Conservation (phyloP, 2,797 vertebrate species). For the Manis crassicaudata region DNA sequence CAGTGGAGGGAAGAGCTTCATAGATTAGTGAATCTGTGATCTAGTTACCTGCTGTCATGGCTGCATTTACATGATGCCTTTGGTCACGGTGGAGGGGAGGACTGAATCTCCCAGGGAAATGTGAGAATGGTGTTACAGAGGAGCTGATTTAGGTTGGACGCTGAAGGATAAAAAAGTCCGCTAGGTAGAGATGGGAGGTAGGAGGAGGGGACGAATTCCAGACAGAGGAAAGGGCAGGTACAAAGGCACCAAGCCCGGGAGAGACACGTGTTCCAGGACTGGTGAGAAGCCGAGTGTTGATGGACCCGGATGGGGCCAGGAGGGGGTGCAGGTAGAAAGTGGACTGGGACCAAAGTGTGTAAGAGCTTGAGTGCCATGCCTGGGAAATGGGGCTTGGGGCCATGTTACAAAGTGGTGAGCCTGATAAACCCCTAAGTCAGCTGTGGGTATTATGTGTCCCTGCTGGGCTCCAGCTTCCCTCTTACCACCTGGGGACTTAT, state of each 20-base stretch:
- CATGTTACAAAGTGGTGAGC: not conserved
- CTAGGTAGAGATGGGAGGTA: not conserved
- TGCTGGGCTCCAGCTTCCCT: not conserved
- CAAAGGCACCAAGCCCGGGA: not conserved
- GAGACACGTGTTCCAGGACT: not conserved
- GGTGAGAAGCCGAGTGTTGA: not conserved
- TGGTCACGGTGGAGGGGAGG: not conserved
- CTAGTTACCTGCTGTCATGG: not conserved
- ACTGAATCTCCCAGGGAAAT: not conserved
- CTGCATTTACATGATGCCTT: not conserved
- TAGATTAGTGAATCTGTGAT: not conserved
- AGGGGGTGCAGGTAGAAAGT: not conserved
- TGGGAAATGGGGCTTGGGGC: not conserved
- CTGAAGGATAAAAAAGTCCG: not conserved
- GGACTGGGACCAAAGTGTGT: not conserved
- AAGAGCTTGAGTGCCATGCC: not conserved
- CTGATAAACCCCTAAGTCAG: not conserved
- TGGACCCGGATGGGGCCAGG: rapidly evolving
- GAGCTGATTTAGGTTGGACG: not conserved
- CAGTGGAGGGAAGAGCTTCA: not conserved
- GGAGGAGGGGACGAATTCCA: not conserved
- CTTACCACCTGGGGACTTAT: no score
- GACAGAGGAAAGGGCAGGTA: not conserved
- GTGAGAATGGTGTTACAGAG: not conserved
- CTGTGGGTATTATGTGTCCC: not conserved